Evolutionary conservation across 2,797 vertebrate species (phyloP).

Genomic region (Enteromius afrohamiltoni): DNA sequence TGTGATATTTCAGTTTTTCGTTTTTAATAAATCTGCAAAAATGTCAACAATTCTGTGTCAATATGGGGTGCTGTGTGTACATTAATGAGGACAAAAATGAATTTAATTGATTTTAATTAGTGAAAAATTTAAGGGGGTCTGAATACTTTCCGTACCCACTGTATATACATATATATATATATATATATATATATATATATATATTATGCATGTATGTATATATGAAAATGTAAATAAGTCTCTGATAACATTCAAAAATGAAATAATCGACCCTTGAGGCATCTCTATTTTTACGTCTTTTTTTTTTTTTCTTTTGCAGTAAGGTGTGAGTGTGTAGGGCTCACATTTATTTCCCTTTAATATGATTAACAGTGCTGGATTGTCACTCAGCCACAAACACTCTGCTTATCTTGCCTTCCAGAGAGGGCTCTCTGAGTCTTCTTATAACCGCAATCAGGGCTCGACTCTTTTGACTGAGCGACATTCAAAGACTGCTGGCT

Average conservation of each 20-base stretch:
- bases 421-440: slow-evolving; percentile 68
- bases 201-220: not conserved
- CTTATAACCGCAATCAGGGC: slow-evolving; percentile 71
- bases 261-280: not conserved
- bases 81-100: too few relatives aligned
- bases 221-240: not conserved
- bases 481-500: slow-evolving; percentile 71
- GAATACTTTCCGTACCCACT: too few relatives aligned
- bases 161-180: too few relatives aligned
- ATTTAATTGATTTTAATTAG: too few relatives aligned
- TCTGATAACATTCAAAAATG: not conserved
- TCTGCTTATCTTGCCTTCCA: slow-evolving; percentile 73
- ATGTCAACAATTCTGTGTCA: too few relatives aligned
- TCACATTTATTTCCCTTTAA: slow-evolving; percentile 44
- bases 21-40: too few relatives aligned
- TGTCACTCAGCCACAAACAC: slow-evolving; percentile 67
- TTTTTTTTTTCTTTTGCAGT: not conserved
- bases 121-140: too few relatives aligned
- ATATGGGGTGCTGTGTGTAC: too few relatives aligned
- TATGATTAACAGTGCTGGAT: slow-evolving; percentile 53
- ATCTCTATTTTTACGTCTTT: slow-evolving; percentile 1
- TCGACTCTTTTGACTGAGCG: slow-evolving; percentile 58
- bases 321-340: slow-evolving; percentile 12
- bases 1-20: too few relatives aligned
- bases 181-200: too few relatives aligned